Evolutionary conservation across 2,888 invertebrate genomes (phyloP).

Genomic region (Dexiosoma caninum): DNA sequence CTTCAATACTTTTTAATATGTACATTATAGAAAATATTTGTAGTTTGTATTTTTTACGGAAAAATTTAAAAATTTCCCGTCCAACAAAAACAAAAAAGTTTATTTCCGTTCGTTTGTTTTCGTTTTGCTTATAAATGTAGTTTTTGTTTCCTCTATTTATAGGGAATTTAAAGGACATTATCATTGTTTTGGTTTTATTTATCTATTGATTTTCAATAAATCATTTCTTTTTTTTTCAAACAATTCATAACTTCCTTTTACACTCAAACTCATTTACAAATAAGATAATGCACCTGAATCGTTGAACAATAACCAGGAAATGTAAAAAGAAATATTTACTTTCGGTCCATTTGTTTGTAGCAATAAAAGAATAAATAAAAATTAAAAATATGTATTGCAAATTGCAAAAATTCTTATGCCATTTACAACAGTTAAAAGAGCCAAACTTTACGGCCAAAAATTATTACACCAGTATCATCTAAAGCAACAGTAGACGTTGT

Average conservation of each 20-base stretch:
- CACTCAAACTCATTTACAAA: not conserved
- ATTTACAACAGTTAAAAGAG: slow-evolving; percentile 17
- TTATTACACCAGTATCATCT: not conserved
- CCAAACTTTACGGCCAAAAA: not conserved
- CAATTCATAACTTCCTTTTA: slow-evolving; percentile 22
- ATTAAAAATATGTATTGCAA: slow-evolving; percentile 17
- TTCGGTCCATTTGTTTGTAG: not conserved
- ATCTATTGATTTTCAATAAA: slow-evolving; percentile 47
- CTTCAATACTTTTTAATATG: no score
- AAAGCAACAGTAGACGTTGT: not conserved
- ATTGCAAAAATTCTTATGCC: slow-evolving; percentile 30
- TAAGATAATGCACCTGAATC: slow-evolving; percentile 16
- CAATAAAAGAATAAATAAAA: slow-evolving; percentile 1
- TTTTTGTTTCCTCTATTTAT: not conserved
- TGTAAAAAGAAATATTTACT: slow-evolving; percentile 11
- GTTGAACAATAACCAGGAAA: slow-evolving; percentile 32
- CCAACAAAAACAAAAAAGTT: not conserved
- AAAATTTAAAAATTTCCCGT: not conserved
- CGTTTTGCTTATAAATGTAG: not conserved
- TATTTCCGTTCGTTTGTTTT: not conserved
- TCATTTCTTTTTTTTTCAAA: slow-evolving; percentile 3
- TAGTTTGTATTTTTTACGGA: not conserved
- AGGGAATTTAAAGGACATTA: slow-evolving; percentile 22
- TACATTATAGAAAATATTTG: not conserved
- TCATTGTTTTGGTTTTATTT: slow-evolving; percentile 23